Evolutionary conservation across 30 jellyfish, hydroid and myxozoan genomes (phyloP), one percentile per base, ranked within the genome.

Genomic region (Mastigias papua): DNA sequence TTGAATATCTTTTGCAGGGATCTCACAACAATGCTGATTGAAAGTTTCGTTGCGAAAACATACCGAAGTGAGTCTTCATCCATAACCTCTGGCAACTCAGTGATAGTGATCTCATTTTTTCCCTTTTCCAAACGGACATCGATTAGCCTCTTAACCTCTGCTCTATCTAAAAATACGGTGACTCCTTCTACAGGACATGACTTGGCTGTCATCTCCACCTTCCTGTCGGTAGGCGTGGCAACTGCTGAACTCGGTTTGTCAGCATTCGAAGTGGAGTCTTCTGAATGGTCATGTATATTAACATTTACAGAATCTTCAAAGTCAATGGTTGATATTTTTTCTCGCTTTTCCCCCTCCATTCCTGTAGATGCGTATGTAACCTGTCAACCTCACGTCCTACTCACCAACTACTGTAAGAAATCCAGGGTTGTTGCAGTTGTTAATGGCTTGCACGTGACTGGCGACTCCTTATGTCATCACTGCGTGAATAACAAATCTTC

Each of bases 111-210:
- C 65, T 95, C 99, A 60, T 48, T 73, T 50, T 90, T 93, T 15
- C 97, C 97, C 7, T 37, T 70, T 1, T 22, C 78, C 4, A 77
- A 77, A 31, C 60, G 79, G 9, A 87, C 95, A 7, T 82, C 88
- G 46, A 89, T 87, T 17, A 76, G 25, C n/a, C 98, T 78, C 31
- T 87, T 86, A 23, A 95, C 99, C 86, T 95, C 99, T 5, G 99
- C 99, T 34, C 96, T 73, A 80, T 95, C 99, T 13, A 86, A 54
- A 78, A 95, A 95, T 25, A 95, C 99, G 11, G 99, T 95, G 29
- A 95, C 98, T 27, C 78, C 85, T 21, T 85, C 87, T 20, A 90
- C 87, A 27, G 98, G 98, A 70, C 99, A 95, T 6, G 86, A 31
- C 50, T 32, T 54, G 11, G 88, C 76, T 0, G 62, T 10, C 30